Evolutionary conservation across 2,888 invertebrate species (phyloP).

Genomic region (Selenia dentaria): DNA sequence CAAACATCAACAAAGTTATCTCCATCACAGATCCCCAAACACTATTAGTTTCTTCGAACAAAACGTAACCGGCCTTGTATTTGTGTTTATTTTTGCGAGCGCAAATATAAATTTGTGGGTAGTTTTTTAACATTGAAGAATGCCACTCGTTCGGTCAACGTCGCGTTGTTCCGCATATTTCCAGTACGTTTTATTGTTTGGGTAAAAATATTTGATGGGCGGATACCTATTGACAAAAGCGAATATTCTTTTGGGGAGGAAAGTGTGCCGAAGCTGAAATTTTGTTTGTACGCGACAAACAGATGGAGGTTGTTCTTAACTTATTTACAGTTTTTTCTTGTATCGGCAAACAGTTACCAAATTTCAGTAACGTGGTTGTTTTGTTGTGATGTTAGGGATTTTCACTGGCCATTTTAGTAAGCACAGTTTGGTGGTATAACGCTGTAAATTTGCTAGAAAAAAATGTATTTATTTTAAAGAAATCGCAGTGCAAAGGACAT

Average conservation of each 20-base stretch:
- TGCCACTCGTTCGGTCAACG: slow-evolving; percentile 45
- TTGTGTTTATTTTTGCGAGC: slow-evolving; percentile 21
- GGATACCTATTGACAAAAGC: slow-evolving; percentile 18
- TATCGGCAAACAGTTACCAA: too few species aligned
- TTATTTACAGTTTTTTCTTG: too few species aligned
- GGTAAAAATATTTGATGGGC: slow-evolving; percentile 37
- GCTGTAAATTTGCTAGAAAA: too few species aligned
- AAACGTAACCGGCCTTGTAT: slow-evolving; percentile 24
- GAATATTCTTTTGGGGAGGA: slow-evolving; percentile 11
- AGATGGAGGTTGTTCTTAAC: too few species aligned
- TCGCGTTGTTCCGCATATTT: slow-evolving; percentile 35
- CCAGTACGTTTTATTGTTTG: slow-evolving; percentile 36
- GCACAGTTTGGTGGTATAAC: too few species aligned
- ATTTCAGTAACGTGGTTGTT: too few species aligned
- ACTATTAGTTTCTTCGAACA: slow-evolving; percentile 22
- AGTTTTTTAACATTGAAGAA: slow-evolving; percentile 44
- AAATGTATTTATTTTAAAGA: not conserved
- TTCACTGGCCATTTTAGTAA: too few species aligned
- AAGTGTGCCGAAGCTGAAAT: slow-evolving; percentile 18
- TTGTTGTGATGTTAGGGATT: too few species aligned
- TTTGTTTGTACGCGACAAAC: slow-evolving; percentile 9
- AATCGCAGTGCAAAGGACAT: slow-evolving; percentile 6
- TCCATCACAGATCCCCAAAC: slow-evolving; percentile 30
- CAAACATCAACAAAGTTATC: slow-evolving; percentile 38
- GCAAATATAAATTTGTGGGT: slow-evolving; percentile 41